Conservation (phyloP, 2,888 invertebrate genomes). For the Melanostoma mellinum region DNA sequence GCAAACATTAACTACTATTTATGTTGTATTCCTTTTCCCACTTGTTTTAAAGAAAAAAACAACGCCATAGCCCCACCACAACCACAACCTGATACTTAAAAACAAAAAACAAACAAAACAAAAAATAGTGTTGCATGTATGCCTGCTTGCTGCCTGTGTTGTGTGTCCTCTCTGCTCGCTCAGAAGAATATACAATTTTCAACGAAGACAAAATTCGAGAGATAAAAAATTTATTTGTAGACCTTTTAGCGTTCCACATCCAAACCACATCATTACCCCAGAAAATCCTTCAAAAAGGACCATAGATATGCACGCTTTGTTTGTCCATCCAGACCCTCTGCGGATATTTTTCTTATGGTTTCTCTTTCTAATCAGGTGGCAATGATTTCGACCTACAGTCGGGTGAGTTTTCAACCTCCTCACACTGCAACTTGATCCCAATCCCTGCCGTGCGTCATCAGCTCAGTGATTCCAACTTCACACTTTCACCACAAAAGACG, state of each 20-base stretch:
- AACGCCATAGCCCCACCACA: constrained; percentile 25
- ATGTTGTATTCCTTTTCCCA: constrained; percentile 46
- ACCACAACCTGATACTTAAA: constrained; percentile 63
- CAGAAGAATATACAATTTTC: constrained; percentile 17
- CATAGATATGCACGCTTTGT: constrained; percentile 64
- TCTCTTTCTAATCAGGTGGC: constrained; percentile 69
- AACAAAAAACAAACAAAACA: constrained; percentile 25
- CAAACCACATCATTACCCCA: constrained; percentile 35
- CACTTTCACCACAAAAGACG: constrained; percentile 60
- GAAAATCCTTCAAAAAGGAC: constrained; percentile 33
- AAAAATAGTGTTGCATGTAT: constrained; percentile 64
- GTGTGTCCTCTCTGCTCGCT: constrained; percentile 33
- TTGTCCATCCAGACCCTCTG: constrained; percentile 51
- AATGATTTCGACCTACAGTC: constrained; percentile 70
- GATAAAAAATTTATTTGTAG: constrained; percentile 37
- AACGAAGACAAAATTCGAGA: constrained; percentile 1
- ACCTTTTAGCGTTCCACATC: constrained; percentile 45
- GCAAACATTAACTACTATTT: constrained; percentile 46
- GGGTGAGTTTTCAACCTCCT: constrained; percentile 62
- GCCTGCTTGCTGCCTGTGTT: constrained; percentile 69
- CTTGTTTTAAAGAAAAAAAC: constrained; percentile 22
- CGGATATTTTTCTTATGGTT: constrained; percentile 40
- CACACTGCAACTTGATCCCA: constrained; percentile 66
- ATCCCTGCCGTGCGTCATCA: constrained; percentile 66
- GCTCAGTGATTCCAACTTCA: constrained; percentile 66